A percentile compares a stretch with the other conserved stretches of the same genome.
phyloP scores from a whole-genome alignment of 2,113 vertebrate species.

The Laterallus jamaicensis region DNA sequence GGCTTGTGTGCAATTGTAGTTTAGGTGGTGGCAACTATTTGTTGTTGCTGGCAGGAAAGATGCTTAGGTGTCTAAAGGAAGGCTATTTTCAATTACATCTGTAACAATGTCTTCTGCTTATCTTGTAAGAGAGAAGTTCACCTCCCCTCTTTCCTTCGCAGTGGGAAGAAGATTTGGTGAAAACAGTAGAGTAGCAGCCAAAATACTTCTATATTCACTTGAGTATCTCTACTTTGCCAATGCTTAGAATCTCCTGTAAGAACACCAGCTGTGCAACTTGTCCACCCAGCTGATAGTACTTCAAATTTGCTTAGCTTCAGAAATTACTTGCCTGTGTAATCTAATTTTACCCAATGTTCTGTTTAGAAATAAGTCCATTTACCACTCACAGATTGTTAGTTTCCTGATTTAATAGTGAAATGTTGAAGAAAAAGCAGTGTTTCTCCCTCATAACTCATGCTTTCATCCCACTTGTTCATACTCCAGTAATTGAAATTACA shows the following conservation, averaged over 20 bases:
- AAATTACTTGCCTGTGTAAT: constrained; percentile 68
- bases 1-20: rapidly evolving
- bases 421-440: constrained; percentile 59
- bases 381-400: constrained; percentile 64
- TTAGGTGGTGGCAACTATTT: neutral
- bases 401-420: constrained; percentile 63
- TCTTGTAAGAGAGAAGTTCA: neutral
- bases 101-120: neutral
- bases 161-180: neutral
- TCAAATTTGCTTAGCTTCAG: constrained; percentile 69
- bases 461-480: constrained; percentile 68
- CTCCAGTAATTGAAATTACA: constrained; percentile 64
- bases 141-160: neutral
- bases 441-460: constrained; percentile 65
- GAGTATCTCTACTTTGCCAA: neutral
- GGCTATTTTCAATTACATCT: neutral
- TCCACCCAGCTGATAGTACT: constrained; percentile 68
- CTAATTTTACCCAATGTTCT: constrained; percentile 67
- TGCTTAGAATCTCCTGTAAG: neutral
- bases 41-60: neutral
- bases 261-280: constrained; percentile 51
- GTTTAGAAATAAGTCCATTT: constrained; percentile 69
- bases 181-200: neutral
- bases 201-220: neutral
- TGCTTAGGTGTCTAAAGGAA: neutral